Evolutionary conservation across 2,888 invertebrate species (phyloP), one percentile per base, ranked within the genome.

Genomic region (Sinopyrophorus schimmeli): DNA sequence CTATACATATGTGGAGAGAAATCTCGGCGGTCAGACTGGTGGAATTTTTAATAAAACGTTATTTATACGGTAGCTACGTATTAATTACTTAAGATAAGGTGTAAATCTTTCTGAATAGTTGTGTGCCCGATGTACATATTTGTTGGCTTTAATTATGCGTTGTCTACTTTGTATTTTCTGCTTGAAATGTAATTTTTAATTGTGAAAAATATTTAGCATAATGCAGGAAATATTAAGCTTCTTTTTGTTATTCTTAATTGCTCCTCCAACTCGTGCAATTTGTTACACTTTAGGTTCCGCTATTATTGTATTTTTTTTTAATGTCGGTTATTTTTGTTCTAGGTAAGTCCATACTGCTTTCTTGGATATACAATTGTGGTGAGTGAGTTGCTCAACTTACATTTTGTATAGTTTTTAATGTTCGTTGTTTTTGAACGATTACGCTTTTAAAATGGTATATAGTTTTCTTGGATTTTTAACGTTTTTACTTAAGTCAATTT

Each of bases 41-140:
- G 4, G 3, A 15, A 15, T 14, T 37, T 24, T 34, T 37, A 24
- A 24, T 37, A 15, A 37, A 24, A 24, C 12, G 12, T 37, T 24
- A 37, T 37, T 23, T 24, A 37, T 37, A 24, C 37, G 24, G 37
- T 37, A 37, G 37, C 37, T 37, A 37, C 23, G 16, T 24, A 37
- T 37, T 37, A 37, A 37, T 37, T 37, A 37, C 37, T 37, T 32
- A 24, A 23, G 23, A 37, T 37, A 37, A 24, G 37, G 23, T 37
- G 37, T 23, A 37, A 24, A 37, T 37, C 24, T 37, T 15, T 24
- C 24, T 37, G n/a, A 18, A 37, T 37, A 37, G 24, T 23, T 37
- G 37, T 16, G 20, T 20, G 32, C 32, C 12, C 4, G 32, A 32
- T 20, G 32, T 32, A 32, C 32, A 11, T 32, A 32, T 32, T 32